These are phyloP conservation scores for Didymodactylos carnosus DNA, from an alignment of 2,888 invertebrate species.

Conservation along the genomic window DNA sequence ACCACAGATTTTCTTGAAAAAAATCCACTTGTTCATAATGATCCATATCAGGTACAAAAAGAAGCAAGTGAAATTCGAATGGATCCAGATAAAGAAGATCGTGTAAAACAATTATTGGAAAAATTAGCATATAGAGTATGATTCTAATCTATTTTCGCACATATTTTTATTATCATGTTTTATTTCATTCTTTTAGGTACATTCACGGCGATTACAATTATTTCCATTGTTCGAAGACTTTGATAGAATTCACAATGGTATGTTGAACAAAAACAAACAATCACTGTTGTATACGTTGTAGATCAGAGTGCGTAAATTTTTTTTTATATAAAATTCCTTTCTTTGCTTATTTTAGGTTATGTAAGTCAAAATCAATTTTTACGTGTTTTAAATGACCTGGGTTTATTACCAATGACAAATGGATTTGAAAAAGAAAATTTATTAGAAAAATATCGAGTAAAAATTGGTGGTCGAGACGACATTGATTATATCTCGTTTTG, in stretches of 20 bases:
- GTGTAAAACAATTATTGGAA: constrained; percentile 20
- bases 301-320: no score
- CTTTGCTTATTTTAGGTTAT: no score
- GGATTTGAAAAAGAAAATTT: constrained; percentile 27
- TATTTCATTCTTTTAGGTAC: constrained; percentile 22
- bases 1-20: neutral
- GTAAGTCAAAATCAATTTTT: constrained; percentile 32
- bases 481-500: constrained; percentile 30
- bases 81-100: neutral
- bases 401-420: constrained; percentile 25
- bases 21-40: neutral
- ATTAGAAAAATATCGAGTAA: constrained; percentile 27
- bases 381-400: constrained; percentile 29
- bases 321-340: no score
- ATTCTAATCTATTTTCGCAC: neutral
- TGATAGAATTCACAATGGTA: constrained; percentile 31
- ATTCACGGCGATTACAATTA: constrained; percentile 29
- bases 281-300: no score
- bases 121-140: constrained; percentile 28
- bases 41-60: neutral
- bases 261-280: no score
- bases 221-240: constrained; percentile 35
- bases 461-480: constrained; percentile 26
- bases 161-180: neutral
- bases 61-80: neutral